These are phyloP conservation scores for Drosophila gunungcola DNA, from an alignment of 1,140 invertebrate species.

Conservation along the genomic window DNA sequence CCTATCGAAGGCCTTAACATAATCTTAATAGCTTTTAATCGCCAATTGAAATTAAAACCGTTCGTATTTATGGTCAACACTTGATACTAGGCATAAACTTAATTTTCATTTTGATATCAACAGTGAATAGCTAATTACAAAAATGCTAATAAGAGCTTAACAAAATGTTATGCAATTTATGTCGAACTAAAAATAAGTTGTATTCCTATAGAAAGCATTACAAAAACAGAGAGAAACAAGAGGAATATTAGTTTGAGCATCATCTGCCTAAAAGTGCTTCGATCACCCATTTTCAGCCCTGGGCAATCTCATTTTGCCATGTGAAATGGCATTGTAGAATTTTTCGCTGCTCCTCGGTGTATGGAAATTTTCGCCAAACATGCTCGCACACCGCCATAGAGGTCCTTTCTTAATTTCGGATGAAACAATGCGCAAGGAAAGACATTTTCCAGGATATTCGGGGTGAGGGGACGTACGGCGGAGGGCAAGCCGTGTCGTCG, in stretches of 20 bases:
- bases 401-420: slow-evolving; percentile 72
- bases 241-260: not conserved
- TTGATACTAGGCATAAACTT: slow-evolving; percentile 29
- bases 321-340: slow-evolving; percentile 6
- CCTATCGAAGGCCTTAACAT: not conserved
- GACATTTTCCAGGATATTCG: slow-evolving; percentile 32
- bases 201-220: too few species aligned
- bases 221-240: not conserved
- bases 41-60: slow-evolving; percentile 6
- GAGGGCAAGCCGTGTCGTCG: slow-evolving; percentile 46
- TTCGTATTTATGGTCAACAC: not conserved
- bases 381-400: slow-evolving; percentile 19
- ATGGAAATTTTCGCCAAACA: slow-evolving; percentile 51
- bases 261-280: slow-evolving; percentile 7
- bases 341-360: slow-evolving; percentile 15
- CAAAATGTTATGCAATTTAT: too few species aligned
- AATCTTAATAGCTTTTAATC: slow-evolving; percentile 22
- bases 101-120: slow-evolving; percentile 9
- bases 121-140: slow-evolving; percentile 11
- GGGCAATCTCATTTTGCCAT: slow-evolving; percentile 8
- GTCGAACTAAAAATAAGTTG: too few species aligned
- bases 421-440: slow-evolving; percentile 66
- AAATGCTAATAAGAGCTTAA: too few species aligned
- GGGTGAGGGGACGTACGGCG: not conserved
- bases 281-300: not conserved